These are phyloP conservation scores for Steromphala cineraria DNA, from an alignment of 2,888 invertebrate genomes.

Conservation along the genomic window DNA sequence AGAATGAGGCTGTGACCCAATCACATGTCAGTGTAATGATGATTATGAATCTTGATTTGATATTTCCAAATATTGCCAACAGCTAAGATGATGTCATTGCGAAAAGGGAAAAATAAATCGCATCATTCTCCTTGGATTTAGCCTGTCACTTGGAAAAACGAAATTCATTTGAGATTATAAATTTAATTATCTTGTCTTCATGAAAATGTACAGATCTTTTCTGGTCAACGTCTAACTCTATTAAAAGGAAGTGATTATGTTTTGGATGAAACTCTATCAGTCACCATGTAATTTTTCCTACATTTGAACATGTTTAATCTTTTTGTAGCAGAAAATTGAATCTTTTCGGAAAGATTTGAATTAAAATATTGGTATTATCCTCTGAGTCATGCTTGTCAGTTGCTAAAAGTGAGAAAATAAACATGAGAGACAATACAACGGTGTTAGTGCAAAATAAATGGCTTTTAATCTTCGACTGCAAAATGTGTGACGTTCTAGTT, in stretches of 20 bases:
- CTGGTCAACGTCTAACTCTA: background rate
- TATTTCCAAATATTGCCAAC: background rate
- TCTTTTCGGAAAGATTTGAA: no score
- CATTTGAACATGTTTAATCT: background rate
- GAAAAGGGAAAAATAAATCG: background rate
- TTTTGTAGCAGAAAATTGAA: no score
- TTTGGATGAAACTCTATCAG: background rate
- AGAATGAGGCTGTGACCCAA: background rate
- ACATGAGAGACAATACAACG: no score
- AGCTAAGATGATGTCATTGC: background rate
- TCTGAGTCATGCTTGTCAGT: no score
- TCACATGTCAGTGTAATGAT: background rate
- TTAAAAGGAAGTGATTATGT: background rate
- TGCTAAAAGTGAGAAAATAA: no score
- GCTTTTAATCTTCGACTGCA: no score
- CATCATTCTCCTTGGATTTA: background rate
- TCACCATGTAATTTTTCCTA: background rate
- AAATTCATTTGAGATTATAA: background rate
- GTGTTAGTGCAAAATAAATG: no score
- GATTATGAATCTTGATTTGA: background rate
- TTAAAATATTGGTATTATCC: no score
- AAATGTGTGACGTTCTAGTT: no score
- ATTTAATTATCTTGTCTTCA: conserved; percentile 8
- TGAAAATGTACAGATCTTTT: background rate
- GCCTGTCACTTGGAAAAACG: background rate